Percentiles rank a stretch among this genome's conserved stretches.
Evolutionary conservation across 2,888 invertebrate genomes (phyloP).

Genomic region (Erebia epiphron): DNA sequence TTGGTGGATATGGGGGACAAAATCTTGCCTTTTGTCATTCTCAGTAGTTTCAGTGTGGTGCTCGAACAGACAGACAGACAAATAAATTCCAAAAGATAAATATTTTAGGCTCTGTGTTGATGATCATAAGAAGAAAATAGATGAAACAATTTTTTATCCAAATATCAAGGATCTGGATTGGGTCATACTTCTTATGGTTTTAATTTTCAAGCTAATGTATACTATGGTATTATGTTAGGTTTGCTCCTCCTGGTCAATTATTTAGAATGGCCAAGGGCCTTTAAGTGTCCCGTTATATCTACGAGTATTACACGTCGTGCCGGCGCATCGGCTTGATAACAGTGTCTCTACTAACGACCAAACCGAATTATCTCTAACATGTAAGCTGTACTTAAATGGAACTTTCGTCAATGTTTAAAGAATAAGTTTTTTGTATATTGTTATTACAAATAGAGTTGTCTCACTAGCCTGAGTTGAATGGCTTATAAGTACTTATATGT

Average conservation of each 20-base stretch:
- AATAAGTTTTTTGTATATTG: not conserved
- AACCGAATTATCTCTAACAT: constrained; percentile 31
- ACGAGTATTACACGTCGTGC: constrained; percentile 8
- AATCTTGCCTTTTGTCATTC: not conserved
- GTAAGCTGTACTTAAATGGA: not conserved
- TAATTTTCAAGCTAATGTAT: no score
- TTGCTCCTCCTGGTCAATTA: not conserved
- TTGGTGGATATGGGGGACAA: not conserved
- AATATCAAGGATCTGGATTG: no score
- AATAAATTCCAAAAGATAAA: no score
- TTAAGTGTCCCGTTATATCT: constrained; percentile 1
- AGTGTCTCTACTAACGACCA: constrained; percentile 34
- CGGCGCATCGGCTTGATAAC: constrained; percentile 32
- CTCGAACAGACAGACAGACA: no score
- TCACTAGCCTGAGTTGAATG: no score
- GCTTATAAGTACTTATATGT: no score
- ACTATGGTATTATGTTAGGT: not conserved
- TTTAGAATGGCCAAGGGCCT: constrained; percentile 3
- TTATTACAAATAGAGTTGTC: no score
- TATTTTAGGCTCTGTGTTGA: no score
- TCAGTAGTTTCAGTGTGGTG: no score
- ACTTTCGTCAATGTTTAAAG: not conserved
- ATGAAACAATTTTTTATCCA: no score
- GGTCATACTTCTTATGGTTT: no score
- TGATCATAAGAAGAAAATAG: no score